Base-by-base conservation (phyloP, 2,888 invertebrate genomes). In the Mythimna lalbum region DNA sequence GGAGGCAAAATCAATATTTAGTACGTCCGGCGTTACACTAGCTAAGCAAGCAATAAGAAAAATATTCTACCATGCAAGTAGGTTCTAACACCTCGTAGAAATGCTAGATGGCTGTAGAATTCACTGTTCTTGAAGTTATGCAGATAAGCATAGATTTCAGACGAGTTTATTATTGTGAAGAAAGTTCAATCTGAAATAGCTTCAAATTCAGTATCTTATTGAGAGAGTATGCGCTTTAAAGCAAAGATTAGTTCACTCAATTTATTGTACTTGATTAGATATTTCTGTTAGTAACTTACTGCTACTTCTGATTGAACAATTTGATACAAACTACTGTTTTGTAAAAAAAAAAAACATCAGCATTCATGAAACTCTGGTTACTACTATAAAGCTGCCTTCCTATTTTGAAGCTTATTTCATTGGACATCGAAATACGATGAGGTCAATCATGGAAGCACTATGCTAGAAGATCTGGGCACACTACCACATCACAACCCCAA, bases 21-120 rank as follows among this genome's bases (percentile, higher is more conserved):
- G 70, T 76, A 83, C 60, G 33, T 64, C 71, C 73, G 56, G 69
- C 74, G 78, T 80, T 83, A 81, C 85, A 75, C 78, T 84, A 86
- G 83, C 87, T 87, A 91, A 90, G 89, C 89, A 93, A 92, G 92
- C 92, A 82, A 78, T 76, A 52, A 73, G 56, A 81, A 86, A 80
- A 86, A 84, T 82, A 68, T 78, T 86, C 92, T 94, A 95, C 91
- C 93, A 94, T 95, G 94, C 95, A 91, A 81, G 47, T 73, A 65
- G 69, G 68, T 83, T 76, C 85, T 88, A 88, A 89, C 84, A 79
- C 79, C 78, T 73, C 65, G 69, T 80, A 76, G 79, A 83, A 88
- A 89, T 86, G 89, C 90, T 91, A 92, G 92, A 95, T 94, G 95
- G 95, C 92, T 93, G 95, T 90, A 95, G 95, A 95, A 94, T 94